These are phyloP conservation scores for Stictonetta naevosa DNA, from an alignment of 2,113 vertebrate genomes.

Conservation along the genomic window DNA sequence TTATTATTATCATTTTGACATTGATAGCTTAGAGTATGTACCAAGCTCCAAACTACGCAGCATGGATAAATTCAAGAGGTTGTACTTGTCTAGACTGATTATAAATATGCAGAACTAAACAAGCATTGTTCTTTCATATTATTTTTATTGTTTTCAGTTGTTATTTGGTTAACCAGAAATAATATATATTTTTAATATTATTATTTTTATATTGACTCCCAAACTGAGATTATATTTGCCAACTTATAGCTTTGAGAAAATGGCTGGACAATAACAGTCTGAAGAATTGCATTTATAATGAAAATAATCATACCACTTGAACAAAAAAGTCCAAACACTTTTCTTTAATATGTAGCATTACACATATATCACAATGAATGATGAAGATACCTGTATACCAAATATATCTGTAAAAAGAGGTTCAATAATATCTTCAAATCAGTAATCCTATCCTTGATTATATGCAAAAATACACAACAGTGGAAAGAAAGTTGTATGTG, in stretches of 20 bases:
- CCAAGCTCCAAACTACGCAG: neutral
- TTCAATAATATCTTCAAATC: neutral
- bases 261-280: neutral
- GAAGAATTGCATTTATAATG: neutral
- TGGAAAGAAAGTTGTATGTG: neutral
- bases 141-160: neutral
- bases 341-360: neutral
- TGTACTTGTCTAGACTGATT: neutral
- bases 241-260: neutral
- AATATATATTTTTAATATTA: neutral
- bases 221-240: neutral
- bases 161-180: neutral
- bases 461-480: neutral
- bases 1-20: neutral
- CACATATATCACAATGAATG: neutral
- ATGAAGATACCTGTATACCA: neutral
- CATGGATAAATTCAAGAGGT: neutral
- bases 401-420: neutral
- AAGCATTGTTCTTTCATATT: neutral
- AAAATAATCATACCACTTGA: neutral
- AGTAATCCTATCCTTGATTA: conserved; percentile 27
- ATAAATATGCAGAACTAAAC: neutral
- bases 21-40: neutral
- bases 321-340: neutral
- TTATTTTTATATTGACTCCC: neutral